Conservation (phyloP, 2,888 invertebrate genomes). For the Melikaiella ostensackeni region DNA sequence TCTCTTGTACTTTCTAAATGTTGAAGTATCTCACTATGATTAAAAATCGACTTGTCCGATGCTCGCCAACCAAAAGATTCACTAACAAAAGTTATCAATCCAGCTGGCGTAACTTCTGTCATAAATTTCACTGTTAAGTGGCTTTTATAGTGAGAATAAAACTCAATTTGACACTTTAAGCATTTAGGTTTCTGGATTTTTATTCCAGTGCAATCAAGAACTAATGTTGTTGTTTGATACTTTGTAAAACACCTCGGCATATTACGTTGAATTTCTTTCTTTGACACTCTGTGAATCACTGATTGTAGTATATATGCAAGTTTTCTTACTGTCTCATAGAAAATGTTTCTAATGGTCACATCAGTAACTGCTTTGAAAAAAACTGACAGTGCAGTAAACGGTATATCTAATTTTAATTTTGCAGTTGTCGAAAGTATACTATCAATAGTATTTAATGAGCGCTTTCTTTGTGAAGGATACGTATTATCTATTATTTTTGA, state of each 20-base stretch:
- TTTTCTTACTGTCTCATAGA: too few species aligned
- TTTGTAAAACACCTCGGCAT: slow-evolving; percentile 36
- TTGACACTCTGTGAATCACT: slow-evolving; percentile 23
- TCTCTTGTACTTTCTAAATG: too few species aligned
- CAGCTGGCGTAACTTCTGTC: slow-evolving; percentile 58
- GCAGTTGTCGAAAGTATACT: too few species aligned
- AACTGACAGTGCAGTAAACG: too few species aligned
- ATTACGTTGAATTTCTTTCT: slow-evolving; percentile 30
- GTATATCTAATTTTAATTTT: too few species aligned
- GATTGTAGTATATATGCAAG: too few species aligned
- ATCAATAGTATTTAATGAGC: too few species aligned
- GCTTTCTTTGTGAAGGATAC: too few species aligned
- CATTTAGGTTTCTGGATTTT: slow-evolving; percentile 35
- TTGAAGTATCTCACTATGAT: slow-evolving; percentile 49
- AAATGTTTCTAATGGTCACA: too few species aligned
- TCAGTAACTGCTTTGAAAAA: too few species aligned
- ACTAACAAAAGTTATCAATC: slow-evolving; percentile 56
- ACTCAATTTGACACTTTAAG: slow-evolving; percentile 32
- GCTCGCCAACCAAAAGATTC: slow-evolving; percentile 51
- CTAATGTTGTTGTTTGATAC: slow-evolving; percentile 26
- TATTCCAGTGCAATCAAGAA: too few species aligned
- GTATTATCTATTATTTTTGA: too few species aligned
- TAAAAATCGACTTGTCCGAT: slow-evolving; percentile 45
- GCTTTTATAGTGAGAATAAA: slow-evolving; percentile 34
- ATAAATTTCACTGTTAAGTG: slow-evolving; percentile 36